Evolutionary conservation across 2,113 vertebrate species (phyloP), one percentile per base, ranked within the genome.

Genomic region (Eublepharis macularius): DNA sequence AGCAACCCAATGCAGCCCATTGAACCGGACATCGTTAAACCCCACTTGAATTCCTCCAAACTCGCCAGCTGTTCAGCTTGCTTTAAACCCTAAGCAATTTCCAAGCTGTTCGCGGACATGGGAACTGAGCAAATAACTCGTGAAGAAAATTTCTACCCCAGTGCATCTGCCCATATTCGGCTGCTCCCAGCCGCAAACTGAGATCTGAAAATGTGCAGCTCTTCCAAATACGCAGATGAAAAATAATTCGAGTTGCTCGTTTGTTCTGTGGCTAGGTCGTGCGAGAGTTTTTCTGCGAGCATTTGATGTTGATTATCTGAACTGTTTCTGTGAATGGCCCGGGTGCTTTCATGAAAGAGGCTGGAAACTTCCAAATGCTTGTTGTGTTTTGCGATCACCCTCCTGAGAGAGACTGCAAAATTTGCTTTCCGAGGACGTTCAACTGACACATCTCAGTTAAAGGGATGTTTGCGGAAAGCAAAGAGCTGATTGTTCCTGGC

Each of bases 21-120:
- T 34, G 94, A 98, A 65, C 95, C 97, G 0, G 98, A 98, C 91
- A 94, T 98, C 72, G 94, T 99, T 93, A 98, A 98, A 21, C 98
- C 98, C 4, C 97, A 97, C 68, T 95, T 98, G 76, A 85, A 96
- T 84, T 93, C 97, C 0, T 86, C 94, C 89, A 97, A 95, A 86
- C 94, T 94, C 32, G 82, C 93, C 94, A 97, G 93, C 92, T 99
- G 99, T 92, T 98, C 98, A 36, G 88, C 97, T 89, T 99, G 99
- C 91, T 97, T 97, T 90, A 99, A 96, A 93, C 95, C 96, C 87
- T 97, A 96, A 95, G 86, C 84, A 85, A 87, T 86, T 70, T 87
- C 82, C 70, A 92, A 90, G 85, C 84, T 91, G 88, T 65, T 82
- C 34, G 36, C 60, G 66, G 69, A 83, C 39, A 47, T 16, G 82